Evolutionary conservation across 2,888 invertebrate genomes (phyloP), one percentile per base, ranked within the genome.

Genomic region (Panzeria rudis): DNA sequence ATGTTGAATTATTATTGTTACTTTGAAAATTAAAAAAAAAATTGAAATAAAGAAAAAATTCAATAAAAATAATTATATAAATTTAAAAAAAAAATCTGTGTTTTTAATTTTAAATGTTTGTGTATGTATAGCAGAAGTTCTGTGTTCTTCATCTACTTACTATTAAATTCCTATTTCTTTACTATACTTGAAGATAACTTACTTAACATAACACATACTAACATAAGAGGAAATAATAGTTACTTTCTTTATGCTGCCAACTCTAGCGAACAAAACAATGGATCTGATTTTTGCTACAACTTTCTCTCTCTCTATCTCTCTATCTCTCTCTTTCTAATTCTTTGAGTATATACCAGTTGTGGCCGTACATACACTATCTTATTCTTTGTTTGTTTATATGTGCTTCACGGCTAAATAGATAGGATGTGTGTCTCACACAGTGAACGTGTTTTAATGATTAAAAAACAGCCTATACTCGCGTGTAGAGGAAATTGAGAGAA

Each of bases 1-100:
- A 88, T 89, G 90, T 90, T 90, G 89, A 90, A 89, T 90, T 89
- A 89, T 91, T 90, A 90, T 90, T 90, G 90, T 90, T 90, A 90
- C 90, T 90, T 91, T 90, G 91, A 91, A 90, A 90, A 91, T 89
- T 91, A 88, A 89, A 89, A 87, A 38, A 61, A 89, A 87, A 88
- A 84, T 81, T 79, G 50, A 85, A 83, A 82, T 66, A 87, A 86
- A 83, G 83, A 85, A 68, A 59, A 64, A 85, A 85, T 82, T 82
- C 85, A 85, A 85, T 85, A 85, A 85, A 84, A 85, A 85, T 82
- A 81, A 86, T 79, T 84, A 86, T 87, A 87, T 87, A 90, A 89
- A 90, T 87, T 89, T 73, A 86, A 86, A 86, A 29, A n/a, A 5
- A 88, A 87, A 9, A 88, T 87, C 79, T 86, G 38, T 13, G 38